These are phyloP conservation scores for Dermolepida albohirtum DNA, from an alignment of 2,888 invertebrate species.

Conservation along the genomic window DNA sequence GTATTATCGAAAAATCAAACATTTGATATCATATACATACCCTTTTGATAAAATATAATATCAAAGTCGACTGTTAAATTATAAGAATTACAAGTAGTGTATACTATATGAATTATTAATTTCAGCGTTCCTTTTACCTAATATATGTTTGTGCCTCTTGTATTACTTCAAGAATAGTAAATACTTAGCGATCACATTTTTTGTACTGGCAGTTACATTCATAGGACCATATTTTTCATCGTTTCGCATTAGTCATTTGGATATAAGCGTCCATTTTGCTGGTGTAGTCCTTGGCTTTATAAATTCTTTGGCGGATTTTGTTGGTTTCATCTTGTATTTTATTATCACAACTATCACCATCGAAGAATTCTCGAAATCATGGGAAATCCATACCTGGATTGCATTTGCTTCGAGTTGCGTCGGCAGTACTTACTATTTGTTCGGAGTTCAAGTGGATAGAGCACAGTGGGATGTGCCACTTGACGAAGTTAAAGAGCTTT, in stretches of 20 bases:
- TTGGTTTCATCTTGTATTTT: slow-evolving; percentile 73
- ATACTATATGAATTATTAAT: no score
- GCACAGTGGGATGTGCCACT: slow-evolving; percentile 77
- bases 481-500: no score
- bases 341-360: slow-evolving; percentile 67
- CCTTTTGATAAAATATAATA: no score
- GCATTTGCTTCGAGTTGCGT: slow-evolving; percentile 74
- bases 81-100: no score
- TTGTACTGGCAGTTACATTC: slow-evolving; percentile 73
- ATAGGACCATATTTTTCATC: slow-evolving; percentile 79
- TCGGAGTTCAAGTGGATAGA: slow-evolving; percentile 78
- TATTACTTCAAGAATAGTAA: slow-evolving; percentile 64
- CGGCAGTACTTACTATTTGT: slow-evolving; percentile 75
- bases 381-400: slow-evolving; percentile 85
- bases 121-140: no score
- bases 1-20: no score
- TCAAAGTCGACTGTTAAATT: no score
- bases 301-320: slow-evolving; percentile 72
- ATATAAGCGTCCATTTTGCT: slow-evolving; percentile 74
- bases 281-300: slow-evolving; percentile 74
- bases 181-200: slow-evolving; percentile 66
- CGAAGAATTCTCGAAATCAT: slow-evolving; percentile 73
- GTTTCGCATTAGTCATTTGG: slow-evolving; percentile 75
- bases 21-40: no score
- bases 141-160: no score